A percentile compares a stretch with the other conserved stretches of the same genome.
phyloP scores from a whole-genome alignment of 2,888 invertebrate genomes.

The Girardia tigrina region DNA sequence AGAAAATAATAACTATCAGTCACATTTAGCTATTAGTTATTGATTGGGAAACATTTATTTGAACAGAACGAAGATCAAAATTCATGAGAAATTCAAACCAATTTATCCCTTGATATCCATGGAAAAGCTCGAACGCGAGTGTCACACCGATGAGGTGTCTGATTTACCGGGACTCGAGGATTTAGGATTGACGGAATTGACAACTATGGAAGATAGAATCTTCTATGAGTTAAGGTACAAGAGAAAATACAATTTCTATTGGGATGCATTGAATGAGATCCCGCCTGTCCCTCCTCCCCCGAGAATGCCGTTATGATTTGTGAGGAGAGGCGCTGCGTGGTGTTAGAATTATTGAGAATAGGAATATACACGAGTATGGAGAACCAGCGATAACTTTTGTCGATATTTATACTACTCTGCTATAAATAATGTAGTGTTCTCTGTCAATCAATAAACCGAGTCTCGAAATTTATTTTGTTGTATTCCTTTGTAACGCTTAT shows the following conservation, averaged over 20 bases:
- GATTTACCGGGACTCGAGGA: slow-evolving; percentile 66
- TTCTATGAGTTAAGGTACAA: slow-evolving; percentile 67
- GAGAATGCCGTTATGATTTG: background rate
- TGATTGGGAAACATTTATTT: too few relatives aligned
- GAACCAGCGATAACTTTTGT: too few relatives aligned
- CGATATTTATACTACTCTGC: too few relatives aligned
- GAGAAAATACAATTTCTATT: slow-evolving; percentile 61
- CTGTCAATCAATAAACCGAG: too few relatives aligned
- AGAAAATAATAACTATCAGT: too few relatives aligned
- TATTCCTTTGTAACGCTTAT: too few relatives aligned
- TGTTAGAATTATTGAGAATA: too few relatives aligned
- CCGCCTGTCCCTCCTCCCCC: slow-evolving; percentile 50
- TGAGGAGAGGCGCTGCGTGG: too few relatives aligned
- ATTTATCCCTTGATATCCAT: slow-evolving; percentile 62
- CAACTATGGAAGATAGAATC: slow-evolving; percentile 65
- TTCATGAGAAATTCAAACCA: slow-evolving; percentile 57
- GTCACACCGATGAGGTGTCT: slow-evolving; percentile 60
- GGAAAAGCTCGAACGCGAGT: slow-evolving; percentile 70
- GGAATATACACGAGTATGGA: too few relatives aligned
- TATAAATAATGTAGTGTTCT: too few relatives aligned
- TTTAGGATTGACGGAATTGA: slow-evolving; percentile 63
- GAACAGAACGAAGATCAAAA: slow-evolving; percentile 57
- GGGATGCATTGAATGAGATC: slow-evolving; percentile 64
- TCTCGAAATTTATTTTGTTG: too few relatives aligned
- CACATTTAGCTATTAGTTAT: too few relatives aligned